phyloP scores from a whole-genome alignment of 2,888 invertebrate genomes.

The Tenthredo amoena region DNA sequence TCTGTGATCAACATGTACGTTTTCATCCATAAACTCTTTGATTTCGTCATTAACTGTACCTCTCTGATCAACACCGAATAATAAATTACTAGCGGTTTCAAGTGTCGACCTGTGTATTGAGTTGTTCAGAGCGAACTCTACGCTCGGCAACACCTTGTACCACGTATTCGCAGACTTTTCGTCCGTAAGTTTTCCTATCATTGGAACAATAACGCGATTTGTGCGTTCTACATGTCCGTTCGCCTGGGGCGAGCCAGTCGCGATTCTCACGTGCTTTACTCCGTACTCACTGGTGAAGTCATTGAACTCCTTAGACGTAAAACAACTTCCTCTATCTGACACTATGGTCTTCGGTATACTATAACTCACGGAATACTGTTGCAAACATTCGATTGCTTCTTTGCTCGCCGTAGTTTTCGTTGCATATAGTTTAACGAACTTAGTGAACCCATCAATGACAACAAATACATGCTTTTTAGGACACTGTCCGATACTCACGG shows the following conservation, averaged over 20 bases:
- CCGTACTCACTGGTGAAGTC: slow-evolving; percentile 21
- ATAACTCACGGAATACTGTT: slow-evolving; percentile 56
- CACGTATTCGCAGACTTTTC: slow-evolving; percentile 10
- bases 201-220: slow-evolving; percentile 60
- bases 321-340: slow-evolving; percentile 45
- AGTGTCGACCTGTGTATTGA: slow-evolving; percentile 61
- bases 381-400: slow-evolving; percentile 23
- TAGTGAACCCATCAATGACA: slow-evolving; percentile 51
- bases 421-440: slow-evolving; percentile 53
- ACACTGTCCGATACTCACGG: neutral
- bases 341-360: slow-evolving; percentile 44
- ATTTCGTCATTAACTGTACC: neutral
- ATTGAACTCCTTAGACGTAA: slow-evolving; percentile 45
- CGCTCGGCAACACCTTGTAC: slow-evolving; percentile 46
- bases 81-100: slow-evolving; percentile 62
- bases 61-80: slow-evolving; percentile 65
- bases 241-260: slow-evolving; percentile 61
- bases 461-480: slow-evolving; percentile 46
- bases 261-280: slow-evolving; percentile 43
- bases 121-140: slow-evolving; percentile 57
- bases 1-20: slow-evolving; percentile 2
- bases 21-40: neutral
- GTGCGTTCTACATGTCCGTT: slow-evolving; percentile 68
- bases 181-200: slow-evolving; percentile 59
- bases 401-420: slow-evolving; percentile 22